A percentile compares a stretch with the other conserved stretches of the same genome.
phyloP scores from a whole-genome alignment of 2,113 vertebrate genomes.

The Poeciliopsis turrubarensis region DNA sequence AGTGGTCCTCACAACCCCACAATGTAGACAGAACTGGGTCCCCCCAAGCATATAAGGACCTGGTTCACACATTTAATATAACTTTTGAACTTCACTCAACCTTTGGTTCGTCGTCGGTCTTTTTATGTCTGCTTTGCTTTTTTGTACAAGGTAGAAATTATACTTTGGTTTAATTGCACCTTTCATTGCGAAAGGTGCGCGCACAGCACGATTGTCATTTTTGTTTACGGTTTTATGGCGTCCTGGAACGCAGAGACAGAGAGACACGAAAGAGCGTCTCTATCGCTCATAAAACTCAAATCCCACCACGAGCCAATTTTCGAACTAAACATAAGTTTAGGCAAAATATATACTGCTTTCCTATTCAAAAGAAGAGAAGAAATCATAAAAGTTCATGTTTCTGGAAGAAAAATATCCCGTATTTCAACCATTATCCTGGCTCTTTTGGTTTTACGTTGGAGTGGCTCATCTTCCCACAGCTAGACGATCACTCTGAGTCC shows the following conservation, averaged over 20 bases:
- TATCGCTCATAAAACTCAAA: not conserved
- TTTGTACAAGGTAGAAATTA: not conserved
- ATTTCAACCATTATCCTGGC: not conserved
- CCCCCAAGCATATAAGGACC: too few species aligned
- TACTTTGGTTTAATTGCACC: not conserved
- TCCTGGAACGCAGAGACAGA: not conserved
- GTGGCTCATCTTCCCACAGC: rapidly evolving
- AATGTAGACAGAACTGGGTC: too few species aligned
- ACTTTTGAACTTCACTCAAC: not conserved
- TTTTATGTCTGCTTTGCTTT: not conserved
- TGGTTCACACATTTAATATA: too few species aligned
- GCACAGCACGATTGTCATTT: not conserved
- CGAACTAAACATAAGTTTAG: not conserved
- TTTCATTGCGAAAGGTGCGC: not conserved
- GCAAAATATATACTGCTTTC: not conserved
- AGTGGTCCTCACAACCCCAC: too few species aligned
- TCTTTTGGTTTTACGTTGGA: not conserved
- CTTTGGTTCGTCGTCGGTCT: too few species aligned
- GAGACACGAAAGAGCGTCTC: rapidly evolving
- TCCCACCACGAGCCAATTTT: not conserved
- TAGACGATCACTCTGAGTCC: conserved; percentile 26
- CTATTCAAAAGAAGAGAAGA: not conserved
- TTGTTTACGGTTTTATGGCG: not conserved
- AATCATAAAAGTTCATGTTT: not conserved
- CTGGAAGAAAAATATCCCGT: not conserved